Percentiles rank a stretch among this genome's conserved stretches.
These are phyloP conservation scores for Callipepla californica DNA, from an alignment of 2,113 vertebrate species.

Conservation along the genomic window DNA sequence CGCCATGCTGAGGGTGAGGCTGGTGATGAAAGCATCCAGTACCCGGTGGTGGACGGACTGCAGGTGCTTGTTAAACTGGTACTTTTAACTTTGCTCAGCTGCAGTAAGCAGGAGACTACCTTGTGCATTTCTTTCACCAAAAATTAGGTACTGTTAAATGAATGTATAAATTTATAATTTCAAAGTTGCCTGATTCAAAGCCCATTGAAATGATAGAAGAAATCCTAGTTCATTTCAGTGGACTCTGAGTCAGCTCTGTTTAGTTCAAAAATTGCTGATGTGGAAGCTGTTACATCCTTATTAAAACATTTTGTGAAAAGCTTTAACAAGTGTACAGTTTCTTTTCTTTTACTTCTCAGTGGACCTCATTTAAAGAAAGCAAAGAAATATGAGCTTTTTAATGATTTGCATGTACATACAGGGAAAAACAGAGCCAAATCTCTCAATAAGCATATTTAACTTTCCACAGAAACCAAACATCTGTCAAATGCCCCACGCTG, in stretches of 20 bases:
- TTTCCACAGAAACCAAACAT: constrained; percentile 51
- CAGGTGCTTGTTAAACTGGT: constrained; percentile 14
- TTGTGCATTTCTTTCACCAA: constrained; percentile 47
- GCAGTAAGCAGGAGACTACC: constrained; percentile 41
- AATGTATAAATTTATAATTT: constrained; percentile 61
- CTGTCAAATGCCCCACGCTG: constrained; percentile 5
- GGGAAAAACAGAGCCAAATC: background rate
- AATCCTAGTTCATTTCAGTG: background rate
- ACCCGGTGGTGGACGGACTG: background rate
- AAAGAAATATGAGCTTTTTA: background rate
- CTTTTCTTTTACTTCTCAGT: constrained; percentile 13
- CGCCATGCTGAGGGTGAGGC: background rate
- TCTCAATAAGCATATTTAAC: constrained; percentile 20
- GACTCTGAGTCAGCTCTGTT: constrained; percentile 41
- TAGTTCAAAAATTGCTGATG: constrained; percentile 46
- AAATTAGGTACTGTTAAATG: constrained; percentile 43
- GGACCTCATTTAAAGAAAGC: background rate
- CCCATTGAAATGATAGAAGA: constrained; percentile 23
- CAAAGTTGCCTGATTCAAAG: constrained; percentile 27
- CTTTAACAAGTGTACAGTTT: constrained; percentile 45
- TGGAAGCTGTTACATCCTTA: constrained; percentile 57
- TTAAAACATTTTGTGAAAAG: constrained; percentile 69
- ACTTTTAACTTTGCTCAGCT: constrained; percentile 24
- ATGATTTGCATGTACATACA: background rate
- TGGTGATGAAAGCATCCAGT: background rate